phyloP scores from a whole-genome alignment of 2,888 invertebrate species.

The Chelonus formosanus region DNA sequence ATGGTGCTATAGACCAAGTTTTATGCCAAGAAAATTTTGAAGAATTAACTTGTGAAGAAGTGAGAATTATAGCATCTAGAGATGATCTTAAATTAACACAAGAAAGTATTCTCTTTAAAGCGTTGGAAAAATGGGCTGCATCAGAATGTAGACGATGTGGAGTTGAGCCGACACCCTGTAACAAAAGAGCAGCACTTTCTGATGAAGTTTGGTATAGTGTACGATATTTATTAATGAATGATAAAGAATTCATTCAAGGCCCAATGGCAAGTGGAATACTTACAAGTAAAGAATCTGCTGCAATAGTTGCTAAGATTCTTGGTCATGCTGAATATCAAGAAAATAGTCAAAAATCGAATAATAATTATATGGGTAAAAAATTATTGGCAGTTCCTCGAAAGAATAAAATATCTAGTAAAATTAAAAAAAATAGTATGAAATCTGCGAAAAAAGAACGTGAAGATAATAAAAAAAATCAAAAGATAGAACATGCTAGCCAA shows the following conservation, averaged over 20 bases:
- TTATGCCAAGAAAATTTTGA: slow-evolving; percentile 69
- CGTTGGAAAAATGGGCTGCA: slow-evolving; percentile 72
- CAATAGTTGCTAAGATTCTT: slow-evolving; percentile 53
- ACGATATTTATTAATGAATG: slow-evolving; percentile 74
- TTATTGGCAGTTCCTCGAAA: slow-evolving; percentile 47
- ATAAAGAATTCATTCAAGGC: slow-evolving; percentile 72
- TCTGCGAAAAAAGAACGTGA: slow-evolving; percentile 55
- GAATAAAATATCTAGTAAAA: slow-evolving; percentile 31
- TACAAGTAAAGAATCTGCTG: slow-evolving; percentile 66
- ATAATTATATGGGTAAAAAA: slow-evolving; percentile 32
- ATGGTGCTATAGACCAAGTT: slow-evolving; percentile 68
- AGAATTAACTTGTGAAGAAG: slow-evolving; percentile 73
- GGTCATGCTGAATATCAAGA: slow-evolving; percentile 44
- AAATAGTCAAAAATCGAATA: slow-evolving; percentile 30
- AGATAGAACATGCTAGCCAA: slow-evolving; percentile 57
- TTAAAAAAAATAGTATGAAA: slow-evolving; percentile 45
- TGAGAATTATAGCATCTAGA: slow-evolving; percentile 73
- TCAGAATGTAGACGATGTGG: slow-evolving; percentile 69
- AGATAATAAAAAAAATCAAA: slow-evolving; percentile 57
- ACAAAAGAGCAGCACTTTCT: slow-evolving; percentile 67
- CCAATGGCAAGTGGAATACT: slow-evolving; percentile 69
- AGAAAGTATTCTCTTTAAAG: slow-evolving; percentile 72
- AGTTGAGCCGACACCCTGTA: slow-evolving; percentile 66
- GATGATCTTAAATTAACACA: slow-evolving; percentile 74
- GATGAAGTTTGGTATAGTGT: slow-evolving; percentile 69